Evolutionary conservation across 2,797 vertebrate species (phyloP), one percentile per base, ranked within the genome.

Genomic region (Sparidentex hasta): DNA sequence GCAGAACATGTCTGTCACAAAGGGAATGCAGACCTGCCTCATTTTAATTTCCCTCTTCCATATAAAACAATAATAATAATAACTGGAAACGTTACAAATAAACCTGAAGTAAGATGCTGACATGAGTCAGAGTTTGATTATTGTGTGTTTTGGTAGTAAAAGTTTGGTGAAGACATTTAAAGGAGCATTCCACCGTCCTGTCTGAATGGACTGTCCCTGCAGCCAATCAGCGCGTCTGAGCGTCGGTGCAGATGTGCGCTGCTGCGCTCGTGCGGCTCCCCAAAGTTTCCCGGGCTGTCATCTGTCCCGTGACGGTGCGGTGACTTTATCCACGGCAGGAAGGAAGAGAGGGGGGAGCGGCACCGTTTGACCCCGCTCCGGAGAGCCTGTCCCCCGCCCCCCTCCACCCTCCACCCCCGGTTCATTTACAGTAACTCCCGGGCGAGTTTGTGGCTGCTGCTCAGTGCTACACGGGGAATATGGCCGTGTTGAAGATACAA

Each of bases 401-500:
- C 43, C 13, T 3, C 25, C 41, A 43, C 41, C 41, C 11, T 27
- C 41, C 43, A 44, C 48, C 17, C 68, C 64, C 58, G 56, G 70
- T 29, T 80, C 27, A 65, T 73, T 50, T 51, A 65, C 76, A 61
- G 74, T 67, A 80, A 87, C 81, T 83, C 86, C 80, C 20, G 64
- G 81, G 67, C 14, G 75, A 78, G 71, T 77, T 73, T n/a, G 68
- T 81, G 50, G n/a, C 57, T 76, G 67, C 33, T 23, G 21, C 54
- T n/a, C 2, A 9, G 48, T 33, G 11, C 17, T 7, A 18, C 41
- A 65, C 67, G 2, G 68, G 62, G 76, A 85, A 64, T 14, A 94
- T 93, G 93, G 87, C 89, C 55, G 92, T 94, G 57, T 51, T 93
- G 86, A 94, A 87, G 90, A 89, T 93, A 68, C 87, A 87, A 73